phyloP scores from a whole-genome alignment of 2,113 vertebrate species.

The Phoxinus phoxinus region DNA sequence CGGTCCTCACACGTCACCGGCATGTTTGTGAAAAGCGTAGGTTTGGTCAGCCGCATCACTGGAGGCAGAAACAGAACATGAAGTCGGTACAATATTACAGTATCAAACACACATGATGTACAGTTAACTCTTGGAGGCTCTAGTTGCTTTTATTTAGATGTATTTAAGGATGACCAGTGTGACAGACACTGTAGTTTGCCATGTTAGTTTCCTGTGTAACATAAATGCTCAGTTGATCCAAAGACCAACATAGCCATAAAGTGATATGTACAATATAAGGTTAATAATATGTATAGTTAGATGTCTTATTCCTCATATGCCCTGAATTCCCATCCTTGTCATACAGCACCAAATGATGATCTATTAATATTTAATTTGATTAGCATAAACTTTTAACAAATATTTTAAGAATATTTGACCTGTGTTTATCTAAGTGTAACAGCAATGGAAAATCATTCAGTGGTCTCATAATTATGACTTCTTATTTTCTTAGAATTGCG shows the following conservation, averaged over 20 bases:
- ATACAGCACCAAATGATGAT: neutral
- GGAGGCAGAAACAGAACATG: conserved; percentile 60
- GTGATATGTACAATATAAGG: neutral
- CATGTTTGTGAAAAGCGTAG: conserved; percentile 96
- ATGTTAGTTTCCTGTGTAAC: neutral
- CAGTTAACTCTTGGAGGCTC: too few species aligned
- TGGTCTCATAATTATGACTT: too few species aligned
- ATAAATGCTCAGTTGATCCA: neutral
- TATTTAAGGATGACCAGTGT: neutral
- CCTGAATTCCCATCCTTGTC: neutral
- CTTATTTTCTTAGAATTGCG: too few species aligned
- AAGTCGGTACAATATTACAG: neutral
- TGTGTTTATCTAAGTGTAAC: neutral
- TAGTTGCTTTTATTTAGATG: neutral
- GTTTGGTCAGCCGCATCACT: conserved; percentile 99
- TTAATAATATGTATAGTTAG: neutral
- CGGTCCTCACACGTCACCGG: conserved; percentile 96
- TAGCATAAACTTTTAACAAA: too few species aligned
- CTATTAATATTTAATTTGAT: neutral
- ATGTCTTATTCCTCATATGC: neutral
- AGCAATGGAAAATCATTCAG: neutral
- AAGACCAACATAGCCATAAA: neutral
- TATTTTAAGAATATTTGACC: neutral
- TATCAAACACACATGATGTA: neutral
- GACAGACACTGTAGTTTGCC: neutral